phyloP scores from a whole-genome alignment of 2,113 vertebrate genomes.

The Panthera uncia region DNA sequence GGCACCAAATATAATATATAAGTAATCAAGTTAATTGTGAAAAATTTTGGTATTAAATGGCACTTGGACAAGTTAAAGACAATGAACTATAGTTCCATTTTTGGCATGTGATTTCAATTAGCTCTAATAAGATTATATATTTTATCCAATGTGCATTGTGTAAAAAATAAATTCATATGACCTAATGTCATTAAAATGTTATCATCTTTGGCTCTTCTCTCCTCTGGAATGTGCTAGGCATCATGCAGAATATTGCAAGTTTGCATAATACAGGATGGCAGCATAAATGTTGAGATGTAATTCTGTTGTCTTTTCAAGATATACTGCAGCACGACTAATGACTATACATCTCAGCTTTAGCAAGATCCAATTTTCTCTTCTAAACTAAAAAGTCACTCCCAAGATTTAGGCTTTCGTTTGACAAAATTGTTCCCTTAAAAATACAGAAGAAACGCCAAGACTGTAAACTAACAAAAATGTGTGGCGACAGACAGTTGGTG shows the following conservation, averaged over 20 bases:
- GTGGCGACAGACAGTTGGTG: neutral
- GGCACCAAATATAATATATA: neutral
- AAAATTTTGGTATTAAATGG: conserved; percentile 32
- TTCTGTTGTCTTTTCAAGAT: conserved; percentile 52
- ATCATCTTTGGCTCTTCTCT: conserved; percentile 19
- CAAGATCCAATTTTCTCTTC: conserved; percentile 47
- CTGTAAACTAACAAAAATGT: neutral
- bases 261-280: neutral
- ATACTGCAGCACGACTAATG: neutral
- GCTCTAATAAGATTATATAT: conserved; percentile 16
- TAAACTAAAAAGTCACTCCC: conserved; percentile 36
- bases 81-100: conserved; percentile 38
- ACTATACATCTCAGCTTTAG: conserved; percentile 3
- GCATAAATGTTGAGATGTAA: neutral
- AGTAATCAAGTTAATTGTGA: conserved; percentile 33
- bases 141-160: conserved; percentile 29
- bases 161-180: conserved; percentile 52
- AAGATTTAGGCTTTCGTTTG: conserved; percentile 53
- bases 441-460: neutral
- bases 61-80: conserved; percentile 38
- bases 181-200: conserved; percentile 42
- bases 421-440: conserved; percentile 35
- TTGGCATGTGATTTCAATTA: conserved; percentile 58
- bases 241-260: neutral
- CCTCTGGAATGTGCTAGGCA: neutral